A percentile compares a stretch with the other conserved stretches of the same genome.
phyloP scores from a whole-genome alignment of 92 coral and sea anemone species.

The Isaurus tuberculatus region DNA sequence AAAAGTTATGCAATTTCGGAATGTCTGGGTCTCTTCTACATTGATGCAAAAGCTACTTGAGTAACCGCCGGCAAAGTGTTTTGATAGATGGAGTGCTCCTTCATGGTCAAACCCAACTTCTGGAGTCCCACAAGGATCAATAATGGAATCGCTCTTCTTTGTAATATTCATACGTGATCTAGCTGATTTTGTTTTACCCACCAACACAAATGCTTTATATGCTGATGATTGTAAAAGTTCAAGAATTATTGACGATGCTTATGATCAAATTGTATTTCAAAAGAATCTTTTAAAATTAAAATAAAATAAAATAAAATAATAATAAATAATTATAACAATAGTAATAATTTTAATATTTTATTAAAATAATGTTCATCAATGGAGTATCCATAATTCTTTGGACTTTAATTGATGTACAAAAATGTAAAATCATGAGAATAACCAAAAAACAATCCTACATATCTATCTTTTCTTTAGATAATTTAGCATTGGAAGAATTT shows the following conservation, averaged over 20 bases:
- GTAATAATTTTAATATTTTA: no score
- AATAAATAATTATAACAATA: no score
- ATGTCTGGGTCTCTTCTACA: neutral
- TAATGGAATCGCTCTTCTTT: slow-evolving; percentile 52
- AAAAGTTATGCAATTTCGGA: neutral
- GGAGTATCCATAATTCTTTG: slow-evolving; percentile 54
- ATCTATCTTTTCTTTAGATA: slow-evolving; percentile 31
- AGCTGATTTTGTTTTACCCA: slow-evolving; percentile 52
- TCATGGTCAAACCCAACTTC: slow-evolving; percentile 54
- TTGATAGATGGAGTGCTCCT: no score
- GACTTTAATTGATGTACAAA: slow-evolving; percentile 58
- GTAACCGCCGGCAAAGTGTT: no score
- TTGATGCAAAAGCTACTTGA: no score
- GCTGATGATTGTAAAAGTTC: slow-evolving; percentile 50
- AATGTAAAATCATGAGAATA: slow-evolving; percentile 45
- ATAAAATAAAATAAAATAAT: no score
- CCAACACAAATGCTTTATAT: slow-evolving; percentile 45
- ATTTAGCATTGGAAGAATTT: slow-evolving; percentile 50
- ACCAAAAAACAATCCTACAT: slow-evolving; percentile 30
- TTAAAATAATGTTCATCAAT: slow-evolving; percentile 48
- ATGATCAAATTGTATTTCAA: slow-evolving; percentile 41
- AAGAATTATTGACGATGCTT: slow-evolving; percentile 43
- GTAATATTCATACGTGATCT: slow-evolving; percentile 48
- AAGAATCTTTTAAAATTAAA: no score
- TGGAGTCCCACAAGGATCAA: slow-evolving; percentile 63